Evolutionary conservation across 1,140 invertebrate genomes (phyloP).

Genomic region (Teleogryllus occipitalis): DNA sequence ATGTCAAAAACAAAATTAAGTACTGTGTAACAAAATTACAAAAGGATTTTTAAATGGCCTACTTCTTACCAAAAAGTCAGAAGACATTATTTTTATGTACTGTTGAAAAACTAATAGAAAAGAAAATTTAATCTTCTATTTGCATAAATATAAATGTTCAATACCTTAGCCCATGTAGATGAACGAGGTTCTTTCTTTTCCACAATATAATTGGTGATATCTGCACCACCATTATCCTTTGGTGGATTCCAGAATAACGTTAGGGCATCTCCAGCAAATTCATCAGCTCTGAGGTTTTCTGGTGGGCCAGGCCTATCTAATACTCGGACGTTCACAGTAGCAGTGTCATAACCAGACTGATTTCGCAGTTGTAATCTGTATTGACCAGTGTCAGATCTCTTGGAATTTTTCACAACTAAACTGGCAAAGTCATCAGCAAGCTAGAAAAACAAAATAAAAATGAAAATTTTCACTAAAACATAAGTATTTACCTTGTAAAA

Average conservation of each 20-base stretch:
- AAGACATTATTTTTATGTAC: neutral
- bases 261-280: slow-evolving; percentile 90
- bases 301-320: slow-evolving; percentile 84
- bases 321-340: slow-evolving; percentile 87
- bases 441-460: slow-evolving; percentile 32
- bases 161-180: slow-evolving; percentile 74
- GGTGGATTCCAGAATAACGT: slow-evolving; percentile 95
- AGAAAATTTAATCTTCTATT: neutral
- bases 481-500: slow-evolving; percentile 2
- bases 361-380: slow-evolving; percentile 92
- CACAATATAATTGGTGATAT: slow-evolving; percentile 93
- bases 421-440: slow-evolving; percentile 79
- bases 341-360: slow-evolving; percentile 88
- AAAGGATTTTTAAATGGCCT: neutral
- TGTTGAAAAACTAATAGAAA: neutral
- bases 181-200: slow-evolving; percentile 83
- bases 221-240: slow-evolving; percentile 89
- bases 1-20: neutral
- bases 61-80: neutral
- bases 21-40: neutral
- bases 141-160: neutral
- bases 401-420: slow-evolving; percentile 85
- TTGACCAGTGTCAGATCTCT: slow-evolving; percentile 81
- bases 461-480: slow-evolving; percentile 20
- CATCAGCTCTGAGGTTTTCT: slow-evolving; percentile 77